phyloP scores from a whole-genome alignment of 2,113 vertebrate species.

The Thymallus thymallus region DNA sequence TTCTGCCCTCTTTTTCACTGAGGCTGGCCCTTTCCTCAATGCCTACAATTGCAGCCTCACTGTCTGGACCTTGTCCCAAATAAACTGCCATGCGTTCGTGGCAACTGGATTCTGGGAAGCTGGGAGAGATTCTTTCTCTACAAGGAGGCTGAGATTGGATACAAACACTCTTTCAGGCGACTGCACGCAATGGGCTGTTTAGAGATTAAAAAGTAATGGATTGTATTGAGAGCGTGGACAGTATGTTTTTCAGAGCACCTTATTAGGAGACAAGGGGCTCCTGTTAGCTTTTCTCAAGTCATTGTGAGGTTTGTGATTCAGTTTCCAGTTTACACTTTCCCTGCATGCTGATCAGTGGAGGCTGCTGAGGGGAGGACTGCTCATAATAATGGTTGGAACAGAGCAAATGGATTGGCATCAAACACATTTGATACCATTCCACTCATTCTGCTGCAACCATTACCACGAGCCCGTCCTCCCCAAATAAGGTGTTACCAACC shows the following conservation, averaged over 20 bases:
- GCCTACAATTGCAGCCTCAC: constrained; percentile 28
- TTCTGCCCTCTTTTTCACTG: constrained; percentile 1
- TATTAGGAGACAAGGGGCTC: constrained; percentile 52
- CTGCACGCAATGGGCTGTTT: constrained; percentile 42
- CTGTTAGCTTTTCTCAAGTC: constrained; percentile 67
- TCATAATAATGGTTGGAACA: too few relatives aligned
- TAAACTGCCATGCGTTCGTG: constrained; percentile 46
- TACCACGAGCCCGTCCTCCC: too few relatives aligned
- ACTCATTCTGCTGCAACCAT: too few relatives aligned
- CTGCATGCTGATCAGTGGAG: not conserved
- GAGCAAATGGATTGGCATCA: too few relatives aligned
- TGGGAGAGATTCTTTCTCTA: constrained; percentile 61
- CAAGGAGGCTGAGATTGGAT: constrained; percentile 42
- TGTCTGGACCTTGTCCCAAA: constrained; percentile 49
- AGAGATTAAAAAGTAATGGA: constrained; percentile 27
- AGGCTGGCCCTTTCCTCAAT: constrained; percentile 18
- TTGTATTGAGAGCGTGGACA: constrained; percentile 26
- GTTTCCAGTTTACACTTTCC: constrained; percentile 19
- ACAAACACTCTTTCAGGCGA: constrained; percentile 23
- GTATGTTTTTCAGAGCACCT: constrained; percentile 54
- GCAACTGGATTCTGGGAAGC: constrained; percentile 60
- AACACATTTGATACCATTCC: too few relatives aligned
- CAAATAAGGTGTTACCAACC: too few relatives aligned
- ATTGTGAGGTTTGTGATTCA: constrained; percentile 33
- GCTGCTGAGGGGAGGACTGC: too few relatives aligned